Evolutionary conservation across 2,113 vertebrate genomes (phyloP).

Genomic region (Telmatochromis bifrenatus): DNA sequence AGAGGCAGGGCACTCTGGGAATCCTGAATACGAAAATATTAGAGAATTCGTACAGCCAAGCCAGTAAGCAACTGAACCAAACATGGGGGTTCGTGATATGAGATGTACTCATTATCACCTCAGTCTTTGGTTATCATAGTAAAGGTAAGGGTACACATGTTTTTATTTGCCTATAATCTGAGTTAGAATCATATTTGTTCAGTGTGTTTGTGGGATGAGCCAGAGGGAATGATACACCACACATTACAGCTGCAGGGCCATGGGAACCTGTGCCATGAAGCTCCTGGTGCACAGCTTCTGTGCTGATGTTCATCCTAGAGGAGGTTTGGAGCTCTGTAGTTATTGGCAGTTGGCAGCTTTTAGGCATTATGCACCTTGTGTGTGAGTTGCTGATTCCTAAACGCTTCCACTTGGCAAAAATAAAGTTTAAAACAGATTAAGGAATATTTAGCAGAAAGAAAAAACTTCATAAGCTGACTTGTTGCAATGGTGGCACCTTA

Average conservation of each 20-base stretch:
- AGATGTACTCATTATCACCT: neutral
- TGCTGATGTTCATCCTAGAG: neutral
- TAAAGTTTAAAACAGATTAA: neutral
- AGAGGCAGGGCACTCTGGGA: neutral
- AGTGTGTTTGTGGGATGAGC: neutral
- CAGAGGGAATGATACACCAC: neutral
- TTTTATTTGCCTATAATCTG: neutral
- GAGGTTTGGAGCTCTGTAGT: neutral
- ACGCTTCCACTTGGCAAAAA: accelerated
- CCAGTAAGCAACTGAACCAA: neutral
- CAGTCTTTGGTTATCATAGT: neutral
- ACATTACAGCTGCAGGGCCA: neutral
- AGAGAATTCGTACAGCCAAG: neutral
- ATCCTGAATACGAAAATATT: neutral
- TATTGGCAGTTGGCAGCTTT: neutral
- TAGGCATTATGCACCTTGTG: neutral
- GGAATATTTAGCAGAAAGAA: accelerated
- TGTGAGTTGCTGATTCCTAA: neutral
- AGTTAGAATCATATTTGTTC: neutral
- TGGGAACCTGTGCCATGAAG: neutral
- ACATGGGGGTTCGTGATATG: too few species aligned
- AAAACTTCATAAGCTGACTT: neutral
- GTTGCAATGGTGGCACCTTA: neutral
- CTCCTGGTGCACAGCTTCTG: neutral
- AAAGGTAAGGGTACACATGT: neutral